These are phyloP conservation scores for Catocala sponsa DNA, from an alignment of 2,888 invertebrate species.

Conservation along the genomic window DNA sequence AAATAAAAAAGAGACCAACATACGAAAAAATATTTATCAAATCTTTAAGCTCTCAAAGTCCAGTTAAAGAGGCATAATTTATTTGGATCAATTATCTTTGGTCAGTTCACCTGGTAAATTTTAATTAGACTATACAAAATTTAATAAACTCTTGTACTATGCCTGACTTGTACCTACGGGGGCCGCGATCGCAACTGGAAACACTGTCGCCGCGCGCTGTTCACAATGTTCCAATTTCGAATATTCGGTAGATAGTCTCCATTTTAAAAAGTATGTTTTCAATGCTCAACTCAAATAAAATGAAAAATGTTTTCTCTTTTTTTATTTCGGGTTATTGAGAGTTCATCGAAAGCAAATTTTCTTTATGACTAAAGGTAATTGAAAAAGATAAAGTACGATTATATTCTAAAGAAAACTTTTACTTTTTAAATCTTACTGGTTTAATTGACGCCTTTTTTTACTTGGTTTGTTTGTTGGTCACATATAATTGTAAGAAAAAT, in stretches of 20 bases:
- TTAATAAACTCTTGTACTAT: constrained; percentile 18
- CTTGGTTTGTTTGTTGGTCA: too few relatives aligned
- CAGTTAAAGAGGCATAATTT: background rate
- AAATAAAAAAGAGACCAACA: background rate
- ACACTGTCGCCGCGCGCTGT: background rate
- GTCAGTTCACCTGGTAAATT: constrained; percentile 23
- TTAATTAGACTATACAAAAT: constrained; percentile 24
- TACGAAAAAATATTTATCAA: background rate
- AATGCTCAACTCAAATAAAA: background rate
- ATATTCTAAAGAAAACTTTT: too few relatives aligned
- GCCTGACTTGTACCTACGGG: background rate
- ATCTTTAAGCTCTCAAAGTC: constrained; percentile 9
- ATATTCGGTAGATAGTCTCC: constrained; percentile 5
- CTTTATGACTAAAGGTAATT: too few relatives aligned
- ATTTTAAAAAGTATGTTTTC: background rate
- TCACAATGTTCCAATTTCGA: constrained; percentile 26
- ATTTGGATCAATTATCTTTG: constrained; percentile 20
- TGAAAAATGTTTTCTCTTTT: background rate
- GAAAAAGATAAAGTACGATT: too few relatives aligned
- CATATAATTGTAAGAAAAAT: too few relatives aligned
- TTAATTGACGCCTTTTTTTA: too few relatives aligned
- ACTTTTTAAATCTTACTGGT: too few relatives aligned
- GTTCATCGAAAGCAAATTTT: too few relatives aligned
- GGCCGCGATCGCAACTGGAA: too few relatives aligned
- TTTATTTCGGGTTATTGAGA: background rate